Percentiles rank a stretch among this genome's conserved stretches.
Conservation (phyloP, 2,888 invertebrate species). For the Eucriotettix oculatus region DNA sequence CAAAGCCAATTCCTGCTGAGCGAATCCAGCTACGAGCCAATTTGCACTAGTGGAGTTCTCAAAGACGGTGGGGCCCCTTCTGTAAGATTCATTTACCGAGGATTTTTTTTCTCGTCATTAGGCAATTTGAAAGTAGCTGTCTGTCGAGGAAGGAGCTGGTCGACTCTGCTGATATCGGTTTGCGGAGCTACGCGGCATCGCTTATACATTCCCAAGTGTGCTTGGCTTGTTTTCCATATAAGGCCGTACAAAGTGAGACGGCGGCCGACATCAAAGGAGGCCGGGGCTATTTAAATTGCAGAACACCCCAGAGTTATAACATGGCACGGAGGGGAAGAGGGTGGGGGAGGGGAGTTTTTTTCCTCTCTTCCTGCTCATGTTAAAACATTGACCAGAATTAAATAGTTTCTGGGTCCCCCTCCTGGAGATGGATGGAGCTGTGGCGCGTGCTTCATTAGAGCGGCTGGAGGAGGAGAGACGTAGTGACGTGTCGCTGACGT, state of each 20-base stretch:
- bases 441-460: too few relatives aligned
- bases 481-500: too few relatives aligned
- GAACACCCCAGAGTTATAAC: constrained; percentile 14
- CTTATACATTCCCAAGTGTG: constrained; percentile 15
- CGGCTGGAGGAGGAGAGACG: too few relatives aligned
- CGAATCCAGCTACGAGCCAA: neutral
- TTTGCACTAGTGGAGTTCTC: neutral
- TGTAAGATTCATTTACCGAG: neutral
- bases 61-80: neutral
- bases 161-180: neutral
- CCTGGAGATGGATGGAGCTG: too few relatives aligned
- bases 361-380: constrained; percentile 16
- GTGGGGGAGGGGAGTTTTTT: constrained; percentile 5
- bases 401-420: constrained; percentile 3
- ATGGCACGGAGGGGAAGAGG: constrained; percentile 1
- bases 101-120: neutral
- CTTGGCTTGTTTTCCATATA: constrained; percentile 14
- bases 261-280: constrained; percentile 10
- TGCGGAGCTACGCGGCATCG: constrained; percentile 5
- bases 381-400: constrained; percentile 20
- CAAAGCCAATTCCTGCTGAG: neutral
- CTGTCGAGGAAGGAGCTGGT: too few relatives aligned
- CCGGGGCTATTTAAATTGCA: constrained; percentile 16
- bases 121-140: neutral
- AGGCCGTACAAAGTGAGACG: constrained; percentile 13